Conservation (phyloP, 2,888 invertebrate species). For the Thysanoteuthis rhombus region DNA sequence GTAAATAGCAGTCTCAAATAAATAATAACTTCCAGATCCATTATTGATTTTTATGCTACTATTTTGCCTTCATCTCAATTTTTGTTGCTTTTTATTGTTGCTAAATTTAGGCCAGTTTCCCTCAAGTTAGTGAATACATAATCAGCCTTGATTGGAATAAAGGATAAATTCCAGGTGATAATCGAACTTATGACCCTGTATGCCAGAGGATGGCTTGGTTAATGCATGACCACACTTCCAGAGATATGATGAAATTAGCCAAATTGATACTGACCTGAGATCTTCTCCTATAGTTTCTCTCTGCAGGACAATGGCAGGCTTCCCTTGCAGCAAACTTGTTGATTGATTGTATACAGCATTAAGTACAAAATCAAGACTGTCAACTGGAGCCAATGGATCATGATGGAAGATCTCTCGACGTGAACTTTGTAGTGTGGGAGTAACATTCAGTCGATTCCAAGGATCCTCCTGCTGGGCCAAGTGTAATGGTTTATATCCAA, state of each 20-base stretch:
- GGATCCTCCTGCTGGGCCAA: slow-evolving; percentile 62
- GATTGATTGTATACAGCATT: slow-evolving; percentile 67
- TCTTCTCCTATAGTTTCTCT: slow-evolving; percentile 62
- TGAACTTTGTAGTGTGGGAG: slow-evolving; percentile 60
- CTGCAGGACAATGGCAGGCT: slow-evolving; percentile 64
- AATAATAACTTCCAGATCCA: no score
- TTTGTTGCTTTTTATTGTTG: no score
- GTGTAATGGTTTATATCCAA: slow-evolving; percentile 60
- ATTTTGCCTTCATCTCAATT: no score
- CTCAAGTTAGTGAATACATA: no score
- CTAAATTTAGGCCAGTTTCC: no score
- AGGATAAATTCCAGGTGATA: no score
- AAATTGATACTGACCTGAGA: slow-evolving; percentile 55
- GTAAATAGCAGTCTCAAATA: no score
- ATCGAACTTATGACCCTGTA: no score
- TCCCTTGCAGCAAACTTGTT: slow-evolving; percentile 60
- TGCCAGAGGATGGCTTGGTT: no score
- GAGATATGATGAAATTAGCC: neutral
- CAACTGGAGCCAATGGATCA: slow-evolving; percentile 65
- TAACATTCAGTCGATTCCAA: slow-evolving; percentile 63
- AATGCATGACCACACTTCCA: no score
- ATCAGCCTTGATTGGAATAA: no score
- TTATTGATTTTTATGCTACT: no score
- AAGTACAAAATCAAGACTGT: slow-evolving; percentile 66
- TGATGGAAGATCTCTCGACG: slow-evolving; percentile 61